Percentiles rank a stretch among this genome's conserved stretches.
Evolutionary conservation across 2,113 vertebrate species (phyloP).

Genomic region (Menura novaehollandiae): DNA sequence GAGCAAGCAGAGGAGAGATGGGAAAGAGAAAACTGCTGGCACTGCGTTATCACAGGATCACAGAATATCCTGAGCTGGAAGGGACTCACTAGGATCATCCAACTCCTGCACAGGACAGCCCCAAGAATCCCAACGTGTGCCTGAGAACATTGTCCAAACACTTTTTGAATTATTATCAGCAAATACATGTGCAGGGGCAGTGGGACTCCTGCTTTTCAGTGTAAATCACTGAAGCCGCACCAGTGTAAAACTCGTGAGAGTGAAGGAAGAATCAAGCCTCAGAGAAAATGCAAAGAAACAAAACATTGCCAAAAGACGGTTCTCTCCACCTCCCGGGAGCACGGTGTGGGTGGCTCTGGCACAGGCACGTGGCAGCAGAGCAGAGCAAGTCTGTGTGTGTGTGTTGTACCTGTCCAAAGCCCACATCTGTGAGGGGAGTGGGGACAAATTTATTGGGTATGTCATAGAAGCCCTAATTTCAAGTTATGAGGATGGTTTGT

Average conservation of each 20-base stretch:
- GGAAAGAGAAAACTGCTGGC: background rate
- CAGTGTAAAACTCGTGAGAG: background rate
- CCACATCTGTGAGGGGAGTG: background rate
- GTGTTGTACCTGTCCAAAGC: background rate
- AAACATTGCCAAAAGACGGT: background rate
- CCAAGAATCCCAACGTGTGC: background rate
- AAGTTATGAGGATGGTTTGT: background rate
- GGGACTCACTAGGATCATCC: background rate
- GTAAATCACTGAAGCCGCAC: background rate
- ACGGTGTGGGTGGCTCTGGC: background rate
- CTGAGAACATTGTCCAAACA: background rate
- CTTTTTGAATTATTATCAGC: background rate
- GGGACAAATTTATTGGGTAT: accelerated
- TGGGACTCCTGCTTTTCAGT: background rate
- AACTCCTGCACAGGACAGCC: background rate
- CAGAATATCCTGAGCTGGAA: background rate
- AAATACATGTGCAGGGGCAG: background rate
- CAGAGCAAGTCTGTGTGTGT: too few species aligned
- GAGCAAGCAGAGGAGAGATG: background rate
- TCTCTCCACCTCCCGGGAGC: background rate
- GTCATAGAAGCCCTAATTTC: background rate
- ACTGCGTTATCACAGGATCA: background rate
- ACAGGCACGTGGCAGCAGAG: background rate
- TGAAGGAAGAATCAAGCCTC: background rate
- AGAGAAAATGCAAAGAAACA: background rate